A percentile compares a stretch with the other conserved stretches of the same genome.
Evolutionary conservation across 2,113 vertebrate species (phyloP).

Genomic region (Tetraodon nigroviridis): DNA sequence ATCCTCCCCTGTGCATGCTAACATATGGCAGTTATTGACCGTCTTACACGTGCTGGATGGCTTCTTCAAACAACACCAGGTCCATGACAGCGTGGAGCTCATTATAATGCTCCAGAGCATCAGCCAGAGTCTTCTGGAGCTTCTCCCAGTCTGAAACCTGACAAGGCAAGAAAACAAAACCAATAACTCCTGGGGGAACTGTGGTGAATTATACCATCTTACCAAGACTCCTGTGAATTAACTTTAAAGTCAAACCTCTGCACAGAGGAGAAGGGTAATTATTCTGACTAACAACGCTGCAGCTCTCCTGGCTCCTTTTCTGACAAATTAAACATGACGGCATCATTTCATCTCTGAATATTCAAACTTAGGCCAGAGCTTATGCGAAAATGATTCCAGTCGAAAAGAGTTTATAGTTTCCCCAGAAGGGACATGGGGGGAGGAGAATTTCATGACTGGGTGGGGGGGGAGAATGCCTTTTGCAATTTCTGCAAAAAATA

Average conservation of each 20-base stretch:
- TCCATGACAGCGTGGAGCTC: conserved; percentile 77
- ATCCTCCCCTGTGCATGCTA: background rate
- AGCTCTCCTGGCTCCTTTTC: conserved; percentile 39
- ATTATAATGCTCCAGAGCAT: conserved; percentile 78
- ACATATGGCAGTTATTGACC: background rate
- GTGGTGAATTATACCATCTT: conserved; percentile 5
- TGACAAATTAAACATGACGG: conserved; percentile 39
- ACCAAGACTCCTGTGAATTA: conserved; percentile 32
- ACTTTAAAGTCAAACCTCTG: conserved; percentile 26
- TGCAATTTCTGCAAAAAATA: background rate
- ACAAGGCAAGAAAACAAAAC: conserved; percentile 50
- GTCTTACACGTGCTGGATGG: conserved; percentile 66
- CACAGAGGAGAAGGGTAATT: conserved; percentile 30
- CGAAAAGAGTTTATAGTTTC: conserved; percentile 44
- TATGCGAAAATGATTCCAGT: conserved; percentile 37
- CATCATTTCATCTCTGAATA: conserved; percentile 18
- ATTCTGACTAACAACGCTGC: conserved; percentile 23
- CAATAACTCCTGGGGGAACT: too few species aligned
- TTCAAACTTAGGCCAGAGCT: conserved; percentile 15
- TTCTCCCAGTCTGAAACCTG: conserved; percentile 82
- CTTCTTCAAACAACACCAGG: conserved; percentile 74
- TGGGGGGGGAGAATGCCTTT: too few species aligned
- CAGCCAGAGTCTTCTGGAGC: conserved; percentile 84
- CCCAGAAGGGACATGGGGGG: too few species aligned
- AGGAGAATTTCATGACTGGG: too few species aligned